These are phyloP conservation scores for Rhegmatorhina hoffmannsi DNA, from an alignment of 2,113 vertebrate species.

Conservation along the genomic window DNA sequence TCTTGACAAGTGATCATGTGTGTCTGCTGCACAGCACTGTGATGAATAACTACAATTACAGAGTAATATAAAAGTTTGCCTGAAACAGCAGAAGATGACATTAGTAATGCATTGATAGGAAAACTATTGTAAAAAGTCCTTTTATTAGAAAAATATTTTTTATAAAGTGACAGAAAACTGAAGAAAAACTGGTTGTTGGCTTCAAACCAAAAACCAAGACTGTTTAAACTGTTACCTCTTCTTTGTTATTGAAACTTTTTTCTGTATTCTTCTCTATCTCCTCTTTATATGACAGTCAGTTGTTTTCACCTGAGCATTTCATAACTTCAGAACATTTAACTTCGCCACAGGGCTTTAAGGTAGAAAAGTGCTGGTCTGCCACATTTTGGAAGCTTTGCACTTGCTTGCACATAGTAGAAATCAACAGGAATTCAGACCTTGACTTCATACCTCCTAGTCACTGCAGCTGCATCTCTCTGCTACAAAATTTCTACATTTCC, in stretches of 20 bases:
- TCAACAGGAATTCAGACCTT: neutral
- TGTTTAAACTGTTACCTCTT: neutral
- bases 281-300: neutral
- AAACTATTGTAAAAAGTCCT: neutral
- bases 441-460: neutral
- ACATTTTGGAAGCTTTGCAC: neutral
- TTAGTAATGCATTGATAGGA: neutral
- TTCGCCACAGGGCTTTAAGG: neutral
- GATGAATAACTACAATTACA: neutral
- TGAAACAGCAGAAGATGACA: neutral
- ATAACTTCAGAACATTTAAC: neutral
- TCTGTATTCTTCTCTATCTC: neutral
- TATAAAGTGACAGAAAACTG: neutral
- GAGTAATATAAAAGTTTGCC: neutral
- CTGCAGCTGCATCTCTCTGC: neutral
- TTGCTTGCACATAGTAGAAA: accelerated
- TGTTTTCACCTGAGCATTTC: neutral
- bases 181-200: neutral
- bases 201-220: neutral
- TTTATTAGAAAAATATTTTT: neutral
- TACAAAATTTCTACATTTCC: neutral
- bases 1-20: neutral
- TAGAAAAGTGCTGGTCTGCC: neutral
- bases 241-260: neutral
- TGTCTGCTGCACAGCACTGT: neutral